phyloP scores from a whole-genome alignment of 2,113 vertebrate species.

The Calcarius ornatus region DNA sequence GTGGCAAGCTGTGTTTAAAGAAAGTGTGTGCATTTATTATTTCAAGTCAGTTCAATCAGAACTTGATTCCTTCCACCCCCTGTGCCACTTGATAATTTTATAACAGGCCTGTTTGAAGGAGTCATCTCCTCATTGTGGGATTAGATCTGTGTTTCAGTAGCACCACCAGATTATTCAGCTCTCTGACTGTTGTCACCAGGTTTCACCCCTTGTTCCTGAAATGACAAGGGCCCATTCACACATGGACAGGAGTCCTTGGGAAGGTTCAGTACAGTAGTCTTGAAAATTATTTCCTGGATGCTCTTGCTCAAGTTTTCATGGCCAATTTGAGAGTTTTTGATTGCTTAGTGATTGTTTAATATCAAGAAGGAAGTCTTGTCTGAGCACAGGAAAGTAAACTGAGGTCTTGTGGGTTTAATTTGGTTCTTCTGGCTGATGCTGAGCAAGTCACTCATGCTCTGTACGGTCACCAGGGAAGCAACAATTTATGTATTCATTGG shows the following conservation, averaged over 20 bases:
- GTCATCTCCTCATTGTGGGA: neutral
- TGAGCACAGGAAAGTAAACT: neutral
- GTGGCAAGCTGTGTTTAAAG: constrained; percentile 68
- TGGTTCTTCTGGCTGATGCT: neutral
- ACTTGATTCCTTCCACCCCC: constrained; percentile 51
- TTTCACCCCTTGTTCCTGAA: neutral
- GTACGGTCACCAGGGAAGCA: neutral
- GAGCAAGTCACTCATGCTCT: neutral
- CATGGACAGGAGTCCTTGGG: neutral
- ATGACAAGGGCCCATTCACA: neutral
- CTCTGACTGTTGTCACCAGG: neutral
- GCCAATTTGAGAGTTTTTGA: neutral
- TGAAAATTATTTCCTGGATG: neutral
- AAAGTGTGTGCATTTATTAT: constrained; percentile 71
- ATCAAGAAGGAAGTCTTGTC: neutral
- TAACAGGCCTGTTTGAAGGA: constrained; percentile 7
- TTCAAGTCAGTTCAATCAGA: constrained; percentile 68
- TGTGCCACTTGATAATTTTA: constrained; percentile 51
- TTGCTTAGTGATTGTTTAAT: neutral
- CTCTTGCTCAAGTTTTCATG: neutral
- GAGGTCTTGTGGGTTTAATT: neutral
- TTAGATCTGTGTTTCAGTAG: neutral
- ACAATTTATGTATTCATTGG: constrained; percentile 9
- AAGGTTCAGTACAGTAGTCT: neutral
- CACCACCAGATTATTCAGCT: neutral